A percentile compares a stretch with the other conserved stretches of the same genome.
Conservation (phyloP, 30 jellyfish, hydroid and myxozoan genomes). For the Aurelia coerulea region DNA sequence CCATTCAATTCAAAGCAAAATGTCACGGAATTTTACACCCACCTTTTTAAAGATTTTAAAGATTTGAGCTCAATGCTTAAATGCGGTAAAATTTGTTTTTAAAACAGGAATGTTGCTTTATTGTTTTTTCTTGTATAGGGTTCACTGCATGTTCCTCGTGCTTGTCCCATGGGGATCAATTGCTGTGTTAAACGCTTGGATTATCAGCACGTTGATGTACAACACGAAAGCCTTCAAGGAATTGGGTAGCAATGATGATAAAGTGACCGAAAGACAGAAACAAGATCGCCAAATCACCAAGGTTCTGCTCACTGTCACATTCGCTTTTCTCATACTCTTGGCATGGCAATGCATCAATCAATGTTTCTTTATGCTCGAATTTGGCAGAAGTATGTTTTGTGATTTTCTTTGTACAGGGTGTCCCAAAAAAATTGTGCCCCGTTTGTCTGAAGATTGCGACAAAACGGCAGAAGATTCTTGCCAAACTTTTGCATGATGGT, state of each 20-base stretch:
- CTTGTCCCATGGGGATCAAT: constrained; percentile 88
- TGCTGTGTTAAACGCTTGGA: constrained; percentile 75
- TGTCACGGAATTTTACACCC: too few relatives aligned
- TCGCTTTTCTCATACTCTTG: constrained; percentile 72
- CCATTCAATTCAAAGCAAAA: too few relatives aligned
- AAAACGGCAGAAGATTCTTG: too few relatives aligned
- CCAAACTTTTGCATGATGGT: too few relatives aligned
- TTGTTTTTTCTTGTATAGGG: neutral
- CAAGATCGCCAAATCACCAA: constrained; percentile 81
- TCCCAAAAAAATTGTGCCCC: neutral
- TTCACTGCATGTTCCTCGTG: constrained; percentile 86
- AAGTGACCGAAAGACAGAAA: constrained; percentile 33
- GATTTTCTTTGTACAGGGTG: neutral
- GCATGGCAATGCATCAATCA: constrained; percentile 94
- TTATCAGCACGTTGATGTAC: constrained; percentile 40
- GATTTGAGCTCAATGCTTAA: too few relatives aligned
- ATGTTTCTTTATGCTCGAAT: constrained; percentile 79
- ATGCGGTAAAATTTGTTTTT: too few relatives aligned
- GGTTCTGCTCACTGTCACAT: constrained; percentile 66
- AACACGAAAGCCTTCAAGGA: constrained; percentile 39
- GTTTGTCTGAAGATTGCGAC: too few relatives aligned
- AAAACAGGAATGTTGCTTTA: neutral
- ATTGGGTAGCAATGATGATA: neutral
- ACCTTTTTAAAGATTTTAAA: too few relatives aligned
- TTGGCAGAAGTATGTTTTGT: constrained; percentile 49